Evolutionary conservation across 1,140 invertebrate species (phyloP).

Genomic region (Oedothorax gibbosus): DNA sequence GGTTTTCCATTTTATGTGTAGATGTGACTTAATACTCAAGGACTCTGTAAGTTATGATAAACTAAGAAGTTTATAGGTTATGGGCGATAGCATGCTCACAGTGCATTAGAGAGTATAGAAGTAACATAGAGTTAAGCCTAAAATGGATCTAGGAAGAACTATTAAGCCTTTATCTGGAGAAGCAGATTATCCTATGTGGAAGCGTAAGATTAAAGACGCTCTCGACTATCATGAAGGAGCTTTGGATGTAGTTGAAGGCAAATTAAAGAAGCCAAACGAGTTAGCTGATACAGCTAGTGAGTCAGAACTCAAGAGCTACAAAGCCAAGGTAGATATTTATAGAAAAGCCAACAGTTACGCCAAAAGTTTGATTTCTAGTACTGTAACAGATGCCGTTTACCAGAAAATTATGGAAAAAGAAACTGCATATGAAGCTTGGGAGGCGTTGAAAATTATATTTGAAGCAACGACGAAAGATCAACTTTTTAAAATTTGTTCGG

Average conservation of each 20-base stretch:
- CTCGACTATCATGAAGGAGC: too few relatives aligned
- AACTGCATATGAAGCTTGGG: constrained; percentile 40
- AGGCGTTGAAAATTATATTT: constrained; percentile 11
- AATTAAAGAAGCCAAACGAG: constrained; percentile 5
- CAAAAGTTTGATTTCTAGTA: constrained; percentile 33
- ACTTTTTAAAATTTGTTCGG: not conserved
- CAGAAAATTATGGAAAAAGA: constrained; percentile 51
- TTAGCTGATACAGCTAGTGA: not conserved
- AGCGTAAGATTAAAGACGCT: too few relatives aligned
- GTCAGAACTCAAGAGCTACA: not conserved
- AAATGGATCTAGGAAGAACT: too few relatives aligned
- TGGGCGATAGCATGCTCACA: too few relatives aligned
- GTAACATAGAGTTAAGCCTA: too few relatives aligned
- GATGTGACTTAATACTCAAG: too few relatives aligned
- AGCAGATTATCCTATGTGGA: too few relatives aligned
- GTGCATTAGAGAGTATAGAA: too few relatives aligned
- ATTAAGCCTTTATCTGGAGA: too few relatives aligned
- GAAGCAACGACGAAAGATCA: not conserved
- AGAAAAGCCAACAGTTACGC: constrained; percentile 33
- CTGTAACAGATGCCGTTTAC: constrained; percentile 37
- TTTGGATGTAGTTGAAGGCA: constrained; percentile 27
- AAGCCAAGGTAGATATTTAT: not conserved
- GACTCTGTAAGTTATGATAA: too few relatives aligned
- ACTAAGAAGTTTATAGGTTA: too few relatives aligned
- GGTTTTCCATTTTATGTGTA: too few relatives aligned